These are phyloP conservation scores for Linepithema humile DNA, from an alignment of 1,140 invertebrate genomes.

Conservation along the genomic window DNA sequence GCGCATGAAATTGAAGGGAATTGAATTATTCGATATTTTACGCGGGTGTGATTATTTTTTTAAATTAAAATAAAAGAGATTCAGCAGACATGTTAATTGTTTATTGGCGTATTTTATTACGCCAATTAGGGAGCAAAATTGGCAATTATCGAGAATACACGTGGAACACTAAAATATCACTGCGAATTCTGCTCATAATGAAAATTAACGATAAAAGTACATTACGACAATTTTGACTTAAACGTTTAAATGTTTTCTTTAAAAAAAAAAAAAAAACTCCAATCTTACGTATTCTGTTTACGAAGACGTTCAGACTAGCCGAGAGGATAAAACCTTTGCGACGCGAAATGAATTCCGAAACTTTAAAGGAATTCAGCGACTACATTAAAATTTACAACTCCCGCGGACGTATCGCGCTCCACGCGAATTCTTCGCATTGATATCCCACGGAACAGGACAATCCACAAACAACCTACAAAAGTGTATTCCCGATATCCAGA, in stretches of 20 bases:
- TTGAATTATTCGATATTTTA: conserved; percentile 22
- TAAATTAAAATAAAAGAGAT: not conserved
- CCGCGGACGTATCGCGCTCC: not conserved
- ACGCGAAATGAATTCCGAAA: conserved; percentile 37
- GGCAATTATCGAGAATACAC: conserved; percentile 10
- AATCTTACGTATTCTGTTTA: not conserved
- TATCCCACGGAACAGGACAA: conserved; percentile 1
- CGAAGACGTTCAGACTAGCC: not conserved
- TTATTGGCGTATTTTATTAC: conserved; percentile 4
- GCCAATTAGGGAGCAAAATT: not conserved
- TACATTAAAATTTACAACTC: conserved; percentile 34
- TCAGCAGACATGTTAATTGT: conserved; percentile 19
- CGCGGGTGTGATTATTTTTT: not conserved
- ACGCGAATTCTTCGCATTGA: conserved; percentile 1
- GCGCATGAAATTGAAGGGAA: conserved; percentile 29
- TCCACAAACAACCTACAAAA: conserved; percentile 5
- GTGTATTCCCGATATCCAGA: not conserved
- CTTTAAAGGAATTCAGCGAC: conserved; percentile 22
- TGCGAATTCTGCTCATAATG: not conserved
- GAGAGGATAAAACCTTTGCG: not conserved
- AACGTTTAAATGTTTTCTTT: not conserved
- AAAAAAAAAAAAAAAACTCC: not conserved
- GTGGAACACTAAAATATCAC: not conserved
- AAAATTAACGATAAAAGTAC: not conserved
- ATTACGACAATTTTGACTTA: not conserved